Conservation (phyloP, 35 echinoderm and acorn worm species). For the Apostichopus parvimensis region DNA sequence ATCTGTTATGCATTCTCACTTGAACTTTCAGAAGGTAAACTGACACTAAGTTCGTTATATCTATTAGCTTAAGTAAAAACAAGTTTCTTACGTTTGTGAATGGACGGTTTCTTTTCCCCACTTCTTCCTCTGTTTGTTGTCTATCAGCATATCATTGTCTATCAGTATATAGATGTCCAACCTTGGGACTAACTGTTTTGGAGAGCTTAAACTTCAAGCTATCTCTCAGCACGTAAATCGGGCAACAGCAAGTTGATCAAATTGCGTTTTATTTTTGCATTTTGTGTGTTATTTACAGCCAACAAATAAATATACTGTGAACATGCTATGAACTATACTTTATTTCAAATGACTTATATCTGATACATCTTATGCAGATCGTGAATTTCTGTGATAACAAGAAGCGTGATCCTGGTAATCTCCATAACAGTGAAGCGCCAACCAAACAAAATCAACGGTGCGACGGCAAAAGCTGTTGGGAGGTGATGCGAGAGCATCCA, state of each 20-base stretch:
- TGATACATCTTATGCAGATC: slow-evolving; percentile 22
- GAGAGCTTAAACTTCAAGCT: no score
- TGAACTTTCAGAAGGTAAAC: background rate
- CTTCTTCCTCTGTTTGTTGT: no score
- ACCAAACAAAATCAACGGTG: slow-evolving; percentile 71
- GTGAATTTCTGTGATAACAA: slow-evolving; percentile 63
- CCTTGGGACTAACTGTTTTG: background rate
- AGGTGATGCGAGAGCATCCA: slow-evolving; percentile 66
- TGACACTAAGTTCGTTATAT: no score
- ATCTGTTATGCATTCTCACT: slow-evolving; percentile 31
- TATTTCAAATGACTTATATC: no score
- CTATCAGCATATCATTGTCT: background rate
- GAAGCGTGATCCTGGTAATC: background rate
- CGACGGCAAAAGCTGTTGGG: slow-evolving; percentile 62
- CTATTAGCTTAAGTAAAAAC: no score
- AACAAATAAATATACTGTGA: no score
- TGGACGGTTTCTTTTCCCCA: background rate
- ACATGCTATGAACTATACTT: no score
- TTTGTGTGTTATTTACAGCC: no score
- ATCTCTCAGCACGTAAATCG: background rate
- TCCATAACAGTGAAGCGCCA: slow-evolving; percentile 68
- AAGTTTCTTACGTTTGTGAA: background rate
- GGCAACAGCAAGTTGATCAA: background rate
- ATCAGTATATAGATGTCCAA: background rate
- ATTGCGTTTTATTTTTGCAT: background rate